A percentile compares a stretch with the other conserved stretches of the same genome.
phyloP scores from a whole-genome alignment of 2,113 vertebrate species.

The Antechinus flavipes region DNA sequence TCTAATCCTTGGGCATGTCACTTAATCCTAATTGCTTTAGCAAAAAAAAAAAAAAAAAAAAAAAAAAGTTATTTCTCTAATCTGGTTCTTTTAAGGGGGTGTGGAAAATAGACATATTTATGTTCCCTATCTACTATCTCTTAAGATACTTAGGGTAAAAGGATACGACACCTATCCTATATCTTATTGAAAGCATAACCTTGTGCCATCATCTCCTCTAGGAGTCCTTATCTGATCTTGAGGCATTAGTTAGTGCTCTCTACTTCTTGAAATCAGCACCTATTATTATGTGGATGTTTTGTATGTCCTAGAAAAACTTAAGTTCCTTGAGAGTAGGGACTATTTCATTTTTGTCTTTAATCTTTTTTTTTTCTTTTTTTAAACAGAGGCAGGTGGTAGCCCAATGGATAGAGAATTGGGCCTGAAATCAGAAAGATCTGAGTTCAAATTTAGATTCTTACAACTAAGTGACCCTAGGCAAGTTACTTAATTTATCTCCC shows the following conservation, averaged over 20 bases:
- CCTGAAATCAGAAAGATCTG: background rate
- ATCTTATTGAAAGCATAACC: background rate
- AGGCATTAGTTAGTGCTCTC: background rate
- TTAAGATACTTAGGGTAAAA: background rate
- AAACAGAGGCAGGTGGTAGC: background rate
- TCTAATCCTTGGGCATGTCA: too few species aligned
- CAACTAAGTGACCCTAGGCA: background rate
- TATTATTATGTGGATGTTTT: background rate
- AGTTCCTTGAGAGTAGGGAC: background rate
- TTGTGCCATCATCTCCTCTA: background rate
- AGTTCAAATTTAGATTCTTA: background rate
- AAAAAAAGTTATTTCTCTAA: background rate
- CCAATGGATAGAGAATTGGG: background rate
- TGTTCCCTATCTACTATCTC: background rate
- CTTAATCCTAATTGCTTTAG: too few species aligned
- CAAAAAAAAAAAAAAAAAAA: too few species aligned
- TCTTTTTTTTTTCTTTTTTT: background rate
- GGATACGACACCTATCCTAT: background rate
- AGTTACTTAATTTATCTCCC: background rate
- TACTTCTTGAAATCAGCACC: background rate
- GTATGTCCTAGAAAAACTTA: background rate
- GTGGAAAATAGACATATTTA: background rate
- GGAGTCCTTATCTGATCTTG: background rate
- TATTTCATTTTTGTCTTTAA: background rate
- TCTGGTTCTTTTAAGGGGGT: background rate